Base-by-base conservation (phyloP, 2,888 invertebrate species). In the Cantharis rufa region DNA sequence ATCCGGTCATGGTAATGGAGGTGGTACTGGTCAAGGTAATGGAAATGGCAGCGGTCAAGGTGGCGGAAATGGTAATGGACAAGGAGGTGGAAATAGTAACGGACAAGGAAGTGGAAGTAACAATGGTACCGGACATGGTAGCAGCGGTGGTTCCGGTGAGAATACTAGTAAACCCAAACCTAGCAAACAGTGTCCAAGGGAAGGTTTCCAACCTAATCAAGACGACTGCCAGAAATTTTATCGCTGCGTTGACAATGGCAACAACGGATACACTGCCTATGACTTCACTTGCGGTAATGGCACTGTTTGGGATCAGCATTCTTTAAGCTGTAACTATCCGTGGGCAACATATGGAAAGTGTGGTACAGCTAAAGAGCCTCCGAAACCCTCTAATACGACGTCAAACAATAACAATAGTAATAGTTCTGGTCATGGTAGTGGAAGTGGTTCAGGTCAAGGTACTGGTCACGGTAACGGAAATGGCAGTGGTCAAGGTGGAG, bases 161-260 rank as follows among this genome's bases (percentile, higher is more conserved):
- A 64, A 48, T 7, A 70, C 70, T 9, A 64, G n/a, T 3, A 21
- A 2, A 0, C 21, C 64, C 13, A 10, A 32, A 72, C 16, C 32
- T 11, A 48, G 9, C 10, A 61, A 27, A 15, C 13, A 69, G 2
- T 77, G 77, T 62, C 13, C 62, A 1, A 15, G 3, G 3, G 78
- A 78, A 61, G 78, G 78, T 2, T 95, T 94, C 86, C 90, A 92
- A 84, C 91, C 92, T 11, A 92, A 95, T 86, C 89, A 90, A 62
- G 88, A 88, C 66, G 91, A 95, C 83, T 95, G 95, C 84, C 92
- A 90, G 77, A 94, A 92, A 85, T 95, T 95, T 88, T 94, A 94
- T 85, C 90, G 95, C 81, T 95, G 95, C 86, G 94, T 94, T 21
- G 89, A 90, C 76, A 90, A 91, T 84, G 92, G 91, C 0, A 88